Conservation (phyloP, 2,888 invertebrate genomes). For the Limnephilus marmoratus region DNA sequence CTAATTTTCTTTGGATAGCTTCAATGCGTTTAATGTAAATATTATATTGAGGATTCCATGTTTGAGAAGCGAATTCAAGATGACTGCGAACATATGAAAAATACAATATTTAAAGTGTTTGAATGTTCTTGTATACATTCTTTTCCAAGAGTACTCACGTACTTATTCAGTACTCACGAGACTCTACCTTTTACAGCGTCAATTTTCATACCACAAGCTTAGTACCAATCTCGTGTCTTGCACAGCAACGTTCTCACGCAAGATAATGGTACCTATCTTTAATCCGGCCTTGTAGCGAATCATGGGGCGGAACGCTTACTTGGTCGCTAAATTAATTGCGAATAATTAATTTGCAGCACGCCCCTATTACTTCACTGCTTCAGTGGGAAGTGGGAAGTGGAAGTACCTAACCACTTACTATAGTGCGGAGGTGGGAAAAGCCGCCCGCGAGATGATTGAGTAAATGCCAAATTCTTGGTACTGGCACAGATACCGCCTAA, state of each 20-base stretch:
- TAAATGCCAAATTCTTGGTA: slow-evolving; percentile 37
- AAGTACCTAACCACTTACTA: slow-evolving; percentile 25
- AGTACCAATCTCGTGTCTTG: background rate
- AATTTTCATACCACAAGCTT: background rate
- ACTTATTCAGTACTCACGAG: background rate
- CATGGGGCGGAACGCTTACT: slow-evolving; percentile 44
- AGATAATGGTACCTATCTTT: background rate
- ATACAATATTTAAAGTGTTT: too few species aligned
- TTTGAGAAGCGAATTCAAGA: too few species aligned
- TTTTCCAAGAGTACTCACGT: too few species aligned
- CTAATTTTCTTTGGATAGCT: too few species aligned
- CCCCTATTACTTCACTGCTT: slow-evolving; percentile 44
- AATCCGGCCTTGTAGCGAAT: slow-evolving; percentile 33
- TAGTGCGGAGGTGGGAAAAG: slow-evolving; percentile 38
- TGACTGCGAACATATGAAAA: too few species aligned
- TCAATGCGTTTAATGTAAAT: too few species aligned
- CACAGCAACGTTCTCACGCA: background rate
- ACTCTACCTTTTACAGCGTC: background rate
- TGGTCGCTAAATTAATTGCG: slow-evolving; percentile 62
- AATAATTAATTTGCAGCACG: slow-evolving; percentile 63
- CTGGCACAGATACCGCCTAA: background rate
- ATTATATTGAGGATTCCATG: too few species aligned
- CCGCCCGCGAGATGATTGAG: slow-evolving; percentile 59
- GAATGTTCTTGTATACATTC: too few species aligned
- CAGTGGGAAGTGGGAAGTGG: slow-evolving; percentile 28